phyloP scores from a whole-genome alignment of 2,113 vertebrate species.

The Clarias gariepinus region DNA sequence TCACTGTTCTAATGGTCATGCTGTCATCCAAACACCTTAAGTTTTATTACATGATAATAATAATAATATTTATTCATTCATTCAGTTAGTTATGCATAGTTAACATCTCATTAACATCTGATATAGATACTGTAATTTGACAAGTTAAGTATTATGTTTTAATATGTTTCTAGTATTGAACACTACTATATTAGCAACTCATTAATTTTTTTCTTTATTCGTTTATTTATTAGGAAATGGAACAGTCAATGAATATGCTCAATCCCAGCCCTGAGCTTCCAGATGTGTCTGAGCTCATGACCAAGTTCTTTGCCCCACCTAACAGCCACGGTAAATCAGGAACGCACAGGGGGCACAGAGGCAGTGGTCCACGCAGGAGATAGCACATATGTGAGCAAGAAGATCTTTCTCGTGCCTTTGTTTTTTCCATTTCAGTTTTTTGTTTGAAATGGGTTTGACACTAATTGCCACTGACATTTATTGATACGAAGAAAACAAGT shows the following conservation, averaged over 20 bases:
- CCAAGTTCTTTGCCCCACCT: conserved; percentile 84
- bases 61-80: neutral
- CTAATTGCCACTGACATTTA: neutral
- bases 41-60: neutral
- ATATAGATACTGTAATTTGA: neutral
- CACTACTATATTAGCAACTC: neutral
- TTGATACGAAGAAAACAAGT: neutral
- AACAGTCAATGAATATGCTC: conserved; percentile 89
- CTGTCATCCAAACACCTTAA: neutral
- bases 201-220: neutral
- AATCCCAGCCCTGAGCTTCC: conserved; percentile 85
- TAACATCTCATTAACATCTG: neutral
- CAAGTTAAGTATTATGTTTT: neutral
- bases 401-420: neutral
- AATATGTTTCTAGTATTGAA: neutral
- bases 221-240: conserved; percentile 78
- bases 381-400: conserved; percentile 61
- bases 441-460: neutral
- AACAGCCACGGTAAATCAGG: conserved; percentile 81
- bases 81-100: neutral
- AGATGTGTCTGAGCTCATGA: conserved; percentile 88
- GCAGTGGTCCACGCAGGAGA: conserved; percentile 81
- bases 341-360: conserved; percentile 77
- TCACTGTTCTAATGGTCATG: neutral
- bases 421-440: neutral